A percentile compares a stretch with the other conserved stretches of the same genome.
Evolutionary conservation across 2,113 vertebrate genomes (phyloP).

Genomic region (Rhinogobius similis): DNA sequence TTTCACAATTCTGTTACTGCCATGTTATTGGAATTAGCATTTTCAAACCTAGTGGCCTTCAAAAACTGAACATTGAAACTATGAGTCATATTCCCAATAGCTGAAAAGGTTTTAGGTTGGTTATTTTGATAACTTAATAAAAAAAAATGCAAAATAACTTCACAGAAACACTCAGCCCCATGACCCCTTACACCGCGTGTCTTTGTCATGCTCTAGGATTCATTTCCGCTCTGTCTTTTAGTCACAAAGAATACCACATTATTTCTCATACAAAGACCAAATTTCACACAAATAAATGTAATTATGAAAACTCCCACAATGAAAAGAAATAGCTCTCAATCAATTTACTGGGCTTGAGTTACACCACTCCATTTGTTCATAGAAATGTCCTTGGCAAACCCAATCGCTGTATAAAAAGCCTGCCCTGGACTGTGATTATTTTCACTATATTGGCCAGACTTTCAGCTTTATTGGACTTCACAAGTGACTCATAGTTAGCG

Average conservation of each 20-base stretch:
- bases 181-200: no score
- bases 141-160: no score
- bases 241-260: neutral
- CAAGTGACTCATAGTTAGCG: conserved; percentile 47
- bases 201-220: neutral
- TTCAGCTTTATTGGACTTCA: conserved; percentile 24
- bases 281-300: neutral
- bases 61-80: no score
- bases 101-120: no score
- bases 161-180: no score
- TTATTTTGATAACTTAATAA: no score
- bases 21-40: no score
- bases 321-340: conserved; percentile 17
- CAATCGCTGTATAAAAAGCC: conserved; percentile 11
- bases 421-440: conserved; percentile 41
- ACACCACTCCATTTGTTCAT: neutral
- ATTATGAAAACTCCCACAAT: neutral
- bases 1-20: no score
- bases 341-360: conserved; percentile 3
- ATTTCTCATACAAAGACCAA: neutral
- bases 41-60: no score
- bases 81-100: no score
- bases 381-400: conserved; percentile 6
- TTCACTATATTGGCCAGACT: conserved; percentile 26
- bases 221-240: neutral